Evolutionary conservation across 2,113 vertebrate species (phyloP).

Genomic region (Python bivittatus): DNA sequence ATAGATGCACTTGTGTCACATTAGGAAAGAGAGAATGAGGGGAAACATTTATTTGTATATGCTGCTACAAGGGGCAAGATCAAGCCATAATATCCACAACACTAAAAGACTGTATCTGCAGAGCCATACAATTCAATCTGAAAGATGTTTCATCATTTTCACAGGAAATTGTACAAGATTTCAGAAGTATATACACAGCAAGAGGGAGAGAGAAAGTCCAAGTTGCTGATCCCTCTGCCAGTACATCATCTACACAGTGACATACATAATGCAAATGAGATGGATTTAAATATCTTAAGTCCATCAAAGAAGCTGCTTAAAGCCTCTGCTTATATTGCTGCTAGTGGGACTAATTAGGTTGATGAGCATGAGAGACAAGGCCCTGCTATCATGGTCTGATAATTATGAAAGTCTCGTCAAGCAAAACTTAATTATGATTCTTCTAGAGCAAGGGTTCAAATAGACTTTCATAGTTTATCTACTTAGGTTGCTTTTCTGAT

Average conservation of each 20-base stretch:
- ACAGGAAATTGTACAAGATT: neutral
- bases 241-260: neutral
- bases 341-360: neutral
- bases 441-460: neutral
- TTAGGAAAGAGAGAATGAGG: neutral
- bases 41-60: neutral
- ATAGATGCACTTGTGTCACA: neutral
- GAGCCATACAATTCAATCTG: neutral
- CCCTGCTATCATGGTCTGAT: neutral
- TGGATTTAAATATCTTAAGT: neutral
- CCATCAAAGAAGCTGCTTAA: neutral
- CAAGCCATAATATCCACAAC: neutral
- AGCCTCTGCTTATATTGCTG: neutral
- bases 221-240: neutral
- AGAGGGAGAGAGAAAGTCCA: neutral
- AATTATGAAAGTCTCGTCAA: neutral
- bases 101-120: neutral
- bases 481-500: neutral
- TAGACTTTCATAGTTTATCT: neutral
- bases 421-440: neutral
- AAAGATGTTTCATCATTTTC: neutral
- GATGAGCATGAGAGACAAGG: neutral
- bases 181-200: neutral
- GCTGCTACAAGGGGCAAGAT: neutral
- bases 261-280: neutral